Base-by-base conservation (phyloP, 30 jellyfish, hydroid and myxozoan species). In the Aurelia aurita region DNA sequence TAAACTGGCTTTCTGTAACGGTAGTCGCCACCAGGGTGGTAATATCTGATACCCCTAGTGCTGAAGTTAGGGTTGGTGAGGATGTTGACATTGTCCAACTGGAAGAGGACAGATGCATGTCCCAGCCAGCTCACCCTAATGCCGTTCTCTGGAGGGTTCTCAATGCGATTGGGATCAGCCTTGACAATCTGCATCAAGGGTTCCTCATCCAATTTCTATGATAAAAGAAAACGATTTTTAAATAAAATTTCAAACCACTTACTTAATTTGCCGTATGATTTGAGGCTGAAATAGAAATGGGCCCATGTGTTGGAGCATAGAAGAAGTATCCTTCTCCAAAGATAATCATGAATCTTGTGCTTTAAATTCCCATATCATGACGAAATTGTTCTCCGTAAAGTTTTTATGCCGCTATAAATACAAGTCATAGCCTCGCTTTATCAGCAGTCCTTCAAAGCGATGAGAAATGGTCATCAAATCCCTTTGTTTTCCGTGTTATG, bases 141-240 rank as follows among this genome's bases (percentile, higher is more conserved):
- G 72, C 98, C 98, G 64, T 87, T 93, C 84, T 93, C 98, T 72
- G 98, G 98, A 44, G 98, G 97, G 79, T 93, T 93, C 83, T 85
- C 96, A 76, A 93, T 93, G 69, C 98, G 90, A 65, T 80, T 84
- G 62, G 95, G 96, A 66, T 93, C 98, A 25, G 98, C 94, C 59
- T 79, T 93, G 90, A 83, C 63, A 45, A 87, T 28, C 59, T 93
- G 98, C 97, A 93, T 83, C 87, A 93, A 57, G 13, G 98, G 98
- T 64, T 93, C 98, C 51, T 93, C 98, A 58, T 93, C 49, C 72
- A 93, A 63, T 88, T 93, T 93, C 98, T 93, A 34, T 10, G 39
- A 67, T 45, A 45, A 23, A n/a, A 53, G 16, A 75, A 29, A 3
- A n/a, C 13, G 5, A 75, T 19, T 1, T 1, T 13, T 47, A 14